A percentile compares a stretch with the other conserved stretches of the same genome.
phyloP scores from a whole-genome alignment of 2,797 vertebrate genomes.

The Adrianichthys oophorus region DNA sequence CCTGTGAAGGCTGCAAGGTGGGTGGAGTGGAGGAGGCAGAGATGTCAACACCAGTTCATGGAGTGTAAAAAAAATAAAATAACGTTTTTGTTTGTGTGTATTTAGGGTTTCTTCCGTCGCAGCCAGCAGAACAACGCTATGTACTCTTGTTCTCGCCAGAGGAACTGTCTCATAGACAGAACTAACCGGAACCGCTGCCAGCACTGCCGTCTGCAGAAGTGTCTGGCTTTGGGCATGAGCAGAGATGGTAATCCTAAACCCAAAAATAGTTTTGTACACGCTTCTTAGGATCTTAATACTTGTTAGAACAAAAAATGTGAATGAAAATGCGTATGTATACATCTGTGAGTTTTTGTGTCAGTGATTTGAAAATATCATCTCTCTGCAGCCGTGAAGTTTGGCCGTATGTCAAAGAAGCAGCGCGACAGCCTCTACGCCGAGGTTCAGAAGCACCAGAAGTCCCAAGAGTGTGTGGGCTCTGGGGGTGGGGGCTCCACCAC shows the following conservation, averaged over 20 bases:
- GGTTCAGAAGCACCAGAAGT: constrained; percentile 91
- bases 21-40: constrained; percentile 43
- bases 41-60: not conserved
- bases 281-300: constrained; percentile 1
- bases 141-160: constrained; percentile 91
- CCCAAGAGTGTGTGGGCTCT: constrained; percentile 76
- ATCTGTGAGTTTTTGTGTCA: not conserved
- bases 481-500: constrained; percentile 40
- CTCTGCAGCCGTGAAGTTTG: constrained; percentile 88
- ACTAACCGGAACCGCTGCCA: constrained; percentile 94
- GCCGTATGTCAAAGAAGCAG: constrained; percentile 96
- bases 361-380: too few relatives aligned
- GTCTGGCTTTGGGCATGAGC: constrained; percentile 91
- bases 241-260: constrained; percentile 82
- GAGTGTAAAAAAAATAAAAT: constrained; percentile 7
- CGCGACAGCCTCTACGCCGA: constrained; percentile 92
- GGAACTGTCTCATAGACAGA: constrained; percentile 91
- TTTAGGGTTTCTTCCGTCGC: constrained; percentile 89
- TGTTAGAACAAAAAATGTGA: not conserved
- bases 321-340: too few relatives aligned
- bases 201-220: constrained; percentile 93
- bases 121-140: constrained; percentile 94
- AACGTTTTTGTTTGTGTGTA: constrained; percentile 12
- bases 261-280: not conserved
- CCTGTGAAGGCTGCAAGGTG: constrained; percentile 95